A percentile compares a stretch with the other conserved stretches of the same genome.
phyloP scores from a whole-genome alignment of 2,888 invertebrate species.

The Megaustenia siamemsis region DNA sequence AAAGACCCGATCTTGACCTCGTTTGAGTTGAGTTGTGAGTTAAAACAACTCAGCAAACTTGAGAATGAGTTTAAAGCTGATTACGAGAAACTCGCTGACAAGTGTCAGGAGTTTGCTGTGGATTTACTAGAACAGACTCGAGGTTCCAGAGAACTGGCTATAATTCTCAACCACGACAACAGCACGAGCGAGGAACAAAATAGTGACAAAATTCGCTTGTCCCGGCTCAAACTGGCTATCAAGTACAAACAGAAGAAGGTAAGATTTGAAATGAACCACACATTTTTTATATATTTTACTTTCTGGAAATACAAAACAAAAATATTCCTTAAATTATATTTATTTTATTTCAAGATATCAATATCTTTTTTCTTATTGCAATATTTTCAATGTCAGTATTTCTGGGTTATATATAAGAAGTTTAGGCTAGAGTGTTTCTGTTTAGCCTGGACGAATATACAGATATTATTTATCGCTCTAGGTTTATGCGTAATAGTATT shows the following conservation, averaged over 20 bases:
- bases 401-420: no score
- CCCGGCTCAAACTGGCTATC: slow-evolving; percentile 96
- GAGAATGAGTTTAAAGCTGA: slow-evolving; percentile 98
- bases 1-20: slow-evolving; percentile 99
- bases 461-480: no score
- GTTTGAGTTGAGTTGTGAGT: slow-evolving; percentile 98
- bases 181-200: slow-evolving; percentile 83
- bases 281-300: no score
- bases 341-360: neutral
- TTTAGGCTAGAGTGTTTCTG: no score
- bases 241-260: slow-evolving; percentile 98
- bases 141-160: slow-evolving; percentile 96
- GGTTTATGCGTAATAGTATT: no score
- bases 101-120: slow-evolving; percentile 94
- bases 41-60: slow-evolving; percentile 94
- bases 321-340: neutral
- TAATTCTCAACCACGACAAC: slow-evolving; percentile 96
- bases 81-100: slow-evolving; percentile 83
- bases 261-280: slow-evolving; percentile 70
- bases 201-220: slow-evolving; percentile 89
- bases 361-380: no score
- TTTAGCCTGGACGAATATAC: no score
- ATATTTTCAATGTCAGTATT: no score
- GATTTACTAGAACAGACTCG: slow-evolving; percentile 97
- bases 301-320: neutral